Evolutionary conservation across 1,140 invertebrate species (phyloP), one percentile per base, ranked within the genome.

Genomic region (Triops longicaudatus): DNA sequence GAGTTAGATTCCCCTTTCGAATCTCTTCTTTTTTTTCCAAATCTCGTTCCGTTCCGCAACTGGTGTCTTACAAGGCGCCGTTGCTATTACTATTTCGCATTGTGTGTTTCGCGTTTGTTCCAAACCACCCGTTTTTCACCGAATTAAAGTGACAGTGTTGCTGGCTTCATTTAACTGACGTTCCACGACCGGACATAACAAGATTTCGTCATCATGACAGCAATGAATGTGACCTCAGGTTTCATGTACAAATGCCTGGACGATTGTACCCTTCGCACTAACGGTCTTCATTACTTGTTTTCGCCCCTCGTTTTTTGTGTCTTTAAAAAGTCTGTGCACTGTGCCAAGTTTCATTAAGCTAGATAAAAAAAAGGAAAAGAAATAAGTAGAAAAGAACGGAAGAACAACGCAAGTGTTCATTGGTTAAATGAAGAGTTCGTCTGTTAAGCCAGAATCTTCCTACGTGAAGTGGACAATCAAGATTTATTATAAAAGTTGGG

Each of bases 311-410:
- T 63, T 63, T 63, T 37, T 63, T 63, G 50, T 63, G 50, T 63
- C 50, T 63, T 12, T 63, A 63, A 37, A 37, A 37, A 63, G 50
- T 63, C 50, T 63, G 50, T 63, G 50, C 50, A 63, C 50, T 63
- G 50, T 63, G 50, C 50, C 50, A 63, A 63, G 50, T 63, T 63
- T 63, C 50, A 63, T 63, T 63, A 63, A 63, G 50, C 50, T 63
- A 22, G 22, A 63, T n/a, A 22, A 63, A 63, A 44, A 17, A 44
- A 44, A 44, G 17, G 22, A 63, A 9, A 63, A 63, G 50, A 63
- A 63, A 22, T n/a, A 63, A 63, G 22, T 17, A 22, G 22, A 0
- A 63, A 63, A 6, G 50, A 22, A 63, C 50, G 22, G 22, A 63
- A 63, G 31, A 37, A 37, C 31, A 63, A 44, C 11, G 43, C 50